phyloP scores from a whole-genome alignment of 2,797 vertebrate species.

The Delichon dasypus region DNA sequence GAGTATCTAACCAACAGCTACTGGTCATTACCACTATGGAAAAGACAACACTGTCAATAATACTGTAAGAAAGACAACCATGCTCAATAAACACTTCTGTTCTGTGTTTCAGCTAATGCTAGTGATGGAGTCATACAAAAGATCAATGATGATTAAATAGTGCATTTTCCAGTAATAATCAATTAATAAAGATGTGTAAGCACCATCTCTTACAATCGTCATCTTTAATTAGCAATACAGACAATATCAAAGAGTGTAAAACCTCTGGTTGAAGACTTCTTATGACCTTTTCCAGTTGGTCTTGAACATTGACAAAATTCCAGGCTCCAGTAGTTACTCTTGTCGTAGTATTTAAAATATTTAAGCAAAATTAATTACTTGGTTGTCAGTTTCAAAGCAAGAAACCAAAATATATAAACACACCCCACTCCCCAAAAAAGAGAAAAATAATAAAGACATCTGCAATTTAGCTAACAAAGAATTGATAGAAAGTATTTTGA shows the following conservation, averaged over 20 bases:
- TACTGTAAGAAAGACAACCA: neutral
- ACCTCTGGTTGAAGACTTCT: neutral
- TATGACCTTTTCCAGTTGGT: neutral
- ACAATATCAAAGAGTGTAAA: neutral
- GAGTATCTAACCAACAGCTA: neutral
- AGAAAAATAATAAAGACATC: neutral
- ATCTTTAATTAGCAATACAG: neutral
- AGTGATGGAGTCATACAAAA: neutral
- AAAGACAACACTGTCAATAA: slow-evolving; percentile 46
- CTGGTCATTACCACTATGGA: neutral
- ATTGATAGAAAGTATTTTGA: neutral
- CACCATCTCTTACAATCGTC: neutral
- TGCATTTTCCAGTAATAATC: slow-evolving; percentile 27
- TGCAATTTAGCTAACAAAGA: neutral
- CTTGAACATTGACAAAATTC: neutral
- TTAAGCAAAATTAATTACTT: neutral
- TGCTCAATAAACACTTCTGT: slow-evolving; percentile 24
- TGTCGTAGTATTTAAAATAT: neutral
- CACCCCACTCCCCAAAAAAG: no score
- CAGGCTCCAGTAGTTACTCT: neutral
- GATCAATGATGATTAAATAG: slow-evolving; percentile 37
- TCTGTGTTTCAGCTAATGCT: neutral
- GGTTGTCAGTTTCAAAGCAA: neutral
- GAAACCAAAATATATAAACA: neutral
- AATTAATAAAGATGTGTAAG: slow-evolving; percentile 27